Percentiles rank a stretch among this genome's conserved stretches.
phyloP scores from a whole-genome alignment of 2,888 invertebrate genomes.

The Linyphia triangularis region DNA sequence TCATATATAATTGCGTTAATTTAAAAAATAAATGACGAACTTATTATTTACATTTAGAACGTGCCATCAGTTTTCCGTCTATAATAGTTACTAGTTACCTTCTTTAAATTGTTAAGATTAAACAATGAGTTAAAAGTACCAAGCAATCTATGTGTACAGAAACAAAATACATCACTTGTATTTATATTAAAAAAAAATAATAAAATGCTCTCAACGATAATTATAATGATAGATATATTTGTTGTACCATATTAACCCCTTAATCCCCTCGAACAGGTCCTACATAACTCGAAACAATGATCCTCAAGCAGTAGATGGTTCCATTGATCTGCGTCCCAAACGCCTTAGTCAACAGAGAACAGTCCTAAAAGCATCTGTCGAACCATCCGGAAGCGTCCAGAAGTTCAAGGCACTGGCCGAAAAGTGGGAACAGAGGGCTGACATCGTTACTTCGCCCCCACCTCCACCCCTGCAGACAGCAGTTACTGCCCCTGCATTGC shows the following conservation, averaged over 20 bases:
- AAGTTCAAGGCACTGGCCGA: slow-evolving; percentile 79
- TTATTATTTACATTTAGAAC: too few relatives aligned
- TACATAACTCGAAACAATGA: background rate
- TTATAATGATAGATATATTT: background rate
- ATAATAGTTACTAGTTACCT: too few relatives aligned
- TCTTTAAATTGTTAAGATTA: too few relatives aligned
- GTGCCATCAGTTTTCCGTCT: too few relatives aligned
- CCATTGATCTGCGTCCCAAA: slow-evolving; percentile 67
- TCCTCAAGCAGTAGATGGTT: background rate
- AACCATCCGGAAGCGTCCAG: slow-evolving; percentile 76
- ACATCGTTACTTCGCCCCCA: slow-evolving; percentile 74
- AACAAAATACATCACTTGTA: too few relatives aligned
- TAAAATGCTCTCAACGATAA: background rate
- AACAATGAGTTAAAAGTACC: too few relatives aligned
- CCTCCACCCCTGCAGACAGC: slow-evolving; percentile 44
- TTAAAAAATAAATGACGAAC: too few relatives aligned
- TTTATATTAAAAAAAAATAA: too few relatives aligned
- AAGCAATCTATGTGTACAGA: background rate
- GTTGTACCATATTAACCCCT: background rate
- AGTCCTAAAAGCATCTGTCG: slow-evolving; percentile 70
- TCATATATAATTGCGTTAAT: too few relatives aligned
- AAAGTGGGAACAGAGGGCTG: slow-evolving; percentile 79
- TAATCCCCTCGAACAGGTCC: background rate
- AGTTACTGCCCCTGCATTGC: background rate
- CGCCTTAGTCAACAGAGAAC: slow-evolving; percentile 76